phyloP scores from a whole-genome alignment of 1,140 invertebrate species.

The Helicoverpa armigera region DNA sequence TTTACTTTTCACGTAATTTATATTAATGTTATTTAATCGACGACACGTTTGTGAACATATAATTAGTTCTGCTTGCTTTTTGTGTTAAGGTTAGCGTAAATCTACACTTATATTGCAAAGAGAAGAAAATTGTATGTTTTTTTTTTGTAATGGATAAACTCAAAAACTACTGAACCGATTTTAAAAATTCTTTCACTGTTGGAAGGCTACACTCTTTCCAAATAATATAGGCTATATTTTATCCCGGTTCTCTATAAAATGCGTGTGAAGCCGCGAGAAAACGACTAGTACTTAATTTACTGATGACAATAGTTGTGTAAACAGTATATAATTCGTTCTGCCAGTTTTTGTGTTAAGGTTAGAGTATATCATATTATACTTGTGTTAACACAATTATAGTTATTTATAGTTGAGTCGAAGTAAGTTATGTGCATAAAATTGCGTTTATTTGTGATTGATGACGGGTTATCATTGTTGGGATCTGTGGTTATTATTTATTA shows the following conservation, averaged over 20 bases:
- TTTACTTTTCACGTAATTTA: constrained; percentile 11
- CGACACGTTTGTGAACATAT: constrained; percentile 12
- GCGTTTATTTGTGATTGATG: background rate
- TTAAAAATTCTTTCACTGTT: no score
- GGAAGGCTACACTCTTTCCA: no score
- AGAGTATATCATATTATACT: background rate
- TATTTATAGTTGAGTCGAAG: background rate
- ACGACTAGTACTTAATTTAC: no score
- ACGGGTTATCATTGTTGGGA: background rate
- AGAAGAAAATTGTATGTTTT: no score
- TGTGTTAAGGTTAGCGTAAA: constrained; percentile 32
- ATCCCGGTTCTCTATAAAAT: no score
- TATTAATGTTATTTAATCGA: constrained; percentile 29
- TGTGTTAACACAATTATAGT: constrained; percentile 4
- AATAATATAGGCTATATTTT: no score
- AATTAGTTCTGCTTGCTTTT: constrained; percentile 27
- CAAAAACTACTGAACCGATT: no score
- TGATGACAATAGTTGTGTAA: no score
- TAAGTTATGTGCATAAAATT: constrained; percentile 5
- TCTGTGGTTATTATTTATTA: background rate
- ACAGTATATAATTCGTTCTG: constrained; percentile 16
- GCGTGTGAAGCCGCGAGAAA: no score
- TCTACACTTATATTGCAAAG: no score
- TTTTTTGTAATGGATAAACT: no score
- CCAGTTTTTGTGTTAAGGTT: constrained; percentile 38